Percentiles rank a stretch among this genome's conserved stretches.
These are phyloP conservation scores for Euura lappo DNA, from an alignment of 1,140 invertebrate genomes.

Conservation along the genomic window DNA sequence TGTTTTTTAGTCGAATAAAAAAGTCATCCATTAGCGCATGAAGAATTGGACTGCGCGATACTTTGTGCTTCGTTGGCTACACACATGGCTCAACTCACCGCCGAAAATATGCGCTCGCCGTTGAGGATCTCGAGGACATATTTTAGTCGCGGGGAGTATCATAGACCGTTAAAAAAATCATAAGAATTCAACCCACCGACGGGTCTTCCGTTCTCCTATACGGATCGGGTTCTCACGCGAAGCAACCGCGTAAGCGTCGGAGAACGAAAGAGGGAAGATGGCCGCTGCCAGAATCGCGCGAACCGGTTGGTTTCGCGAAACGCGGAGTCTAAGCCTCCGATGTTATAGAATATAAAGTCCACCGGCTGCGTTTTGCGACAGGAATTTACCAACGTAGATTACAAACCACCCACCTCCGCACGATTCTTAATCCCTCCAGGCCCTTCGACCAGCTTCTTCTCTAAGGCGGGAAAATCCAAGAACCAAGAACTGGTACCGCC, in stretches of 20 bases:
- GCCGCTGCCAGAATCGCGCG: slow-evolving; percentile 52
- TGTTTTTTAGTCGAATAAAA: too few relatives aligned
- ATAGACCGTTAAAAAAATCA: slow-evolving; percentile 14
- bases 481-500: slow-evolving; percentile 1
- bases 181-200: slow-evolving; percentile 25
- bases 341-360: too few relatives aligned
- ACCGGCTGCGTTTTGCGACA: too few relatives aligned
- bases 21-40: too few relatives aligned
- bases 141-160: slow-evolving; percentile 28
- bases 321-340: too few relatives aligned
- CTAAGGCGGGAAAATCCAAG: slow-evolving; percentile 1
- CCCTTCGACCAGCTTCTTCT: slow-evolving; percentile 25
- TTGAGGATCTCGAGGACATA: slow-evolving; percentile 15
- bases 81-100: too few relatives aligned
- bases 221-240: slow-evolving; percentile 47
- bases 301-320: slow-evolving; percentile 49
- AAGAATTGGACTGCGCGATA: too few relatives aligned
- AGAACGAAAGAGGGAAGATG: slow-evolving; percentile 46
- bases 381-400: too few relatives aligned
- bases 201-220: too few relatives aligned
- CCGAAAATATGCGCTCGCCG: neutral
- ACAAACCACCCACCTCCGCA: too few relatives aligned
- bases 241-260: slow-evolving; percentile 44
- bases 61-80: too few relatives aligned
- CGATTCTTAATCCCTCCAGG: slow-evolving; percentile 45